Evolutionary conservation across 2,797 vertebrate species (phyloP), one percentile per base, ranked within the genome.

Genomic region (Nothura maculosa): DNA sequence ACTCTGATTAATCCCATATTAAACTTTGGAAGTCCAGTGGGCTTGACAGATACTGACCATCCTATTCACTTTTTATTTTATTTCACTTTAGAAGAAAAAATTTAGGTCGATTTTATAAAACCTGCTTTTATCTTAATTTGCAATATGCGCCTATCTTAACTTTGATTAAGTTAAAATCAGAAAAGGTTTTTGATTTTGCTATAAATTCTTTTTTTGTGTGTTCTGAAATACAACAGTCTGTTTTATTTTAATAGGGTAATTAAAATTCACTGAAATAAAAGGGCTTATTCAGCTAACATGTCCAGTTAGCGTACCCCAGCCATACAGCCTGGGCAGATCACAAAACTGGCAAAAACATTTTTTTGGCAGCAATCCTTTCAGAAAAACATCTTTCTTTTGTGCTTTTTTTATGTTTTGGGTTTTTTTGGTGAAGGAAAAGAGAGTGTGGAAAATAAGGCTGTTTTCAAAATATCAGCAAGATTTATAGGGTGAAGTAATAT

Each of bases 221-320:
- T 52, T 81, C 10, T n/a, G 73, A 79, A 86, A 43, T 73, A 30
- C 25, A 94, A 52, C 9, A 43, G 27, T 12, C 57, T 68, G 22
- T 32, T 89, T 85, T 84, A n/a, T 92, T 93, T 91, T 79, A 83
- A 42, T 32, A 61, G 40, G 52, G 18, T 21, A 76, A 77, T 47
- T 87, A 40, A 87, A 87, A 81, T 36, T 79, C 74, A 84, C 28
- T 78, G 77, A 57, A 94, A 92, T 54, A 94, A 81, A 79, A 81
- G 78, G 47, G 32, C 40, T 85, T 76, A 63, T 32, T 83, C 30
- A 67, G 38, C 69, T 93, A 79, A 43, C 43, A 25, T 25, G 79
- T 15, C 77, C 69, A 81, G 63, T 64, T 70, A 43, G 60, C 70
- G 57, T 70, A 74, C 40, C 43, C 77, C 76, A 85, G 87, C 52